Evolutionary conservation across 2,113 vertebrate genomes (phyloP).

Genomic region (Stegostoma tigrinum): DNA sequence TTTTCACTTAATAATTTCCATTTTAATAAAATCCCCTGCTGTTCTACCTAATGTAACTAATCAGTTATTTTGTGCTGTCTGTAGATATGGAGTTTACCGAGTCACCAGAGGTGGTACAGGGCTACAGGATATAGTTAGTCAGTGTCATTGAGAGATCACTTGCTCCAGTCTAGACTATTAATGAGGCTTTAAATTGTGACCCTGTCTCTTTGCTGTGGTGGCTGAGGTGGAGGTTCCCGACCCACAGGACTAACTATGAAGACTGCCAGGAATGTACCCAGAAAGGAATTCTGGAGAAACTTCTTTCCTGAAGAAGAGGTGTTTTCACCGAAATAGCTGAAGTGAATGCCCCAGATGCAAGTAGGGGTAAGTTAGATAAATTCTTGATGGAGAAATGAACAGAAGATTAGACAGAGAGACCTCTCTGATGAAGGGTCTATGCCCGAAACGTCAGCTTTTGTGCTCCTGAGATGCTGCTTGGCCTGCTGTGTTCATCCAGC

Average conservation of each 20-base stretch:
- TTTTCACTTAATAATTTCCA: slow-evolving; percentile 26
- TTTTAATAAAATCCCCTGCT: slow-evolving; percentile 16
- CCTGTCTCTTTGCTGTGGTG: not conserved
- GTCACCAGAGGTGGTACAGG: not conserved
- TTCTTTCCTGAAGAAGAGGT: not conserved
- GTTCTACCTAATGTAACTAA: not conserved
- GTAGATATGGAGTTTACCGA: not conserved
- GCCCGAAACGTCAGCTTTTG: too few species aligned
- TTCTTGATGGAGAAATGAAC: not conserved
- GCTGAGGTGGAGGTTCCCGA: not conserved
- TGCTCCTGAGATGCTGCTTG: too few species aligned
- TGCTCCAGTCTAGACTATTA: not conserved
- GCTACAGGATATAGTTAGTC: not conserved
- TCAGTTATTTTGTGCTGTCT: slow-evolving; percentile 1
- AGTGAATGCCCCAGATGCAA: not conserved
- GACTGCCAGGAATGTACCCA: not conserved
- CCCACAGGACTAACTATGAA: not conserved
- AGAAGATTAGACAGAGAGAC: not conserved
- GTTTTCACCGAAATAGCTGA: not conserved
- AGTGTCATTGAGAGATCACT: not conserved
- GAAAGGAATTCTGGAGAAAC: not conserved
- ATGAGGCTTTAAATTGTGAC: not conserved
- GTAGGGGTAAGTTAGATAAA: not conserved
- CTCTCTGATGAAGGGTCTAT: too few species aligned
- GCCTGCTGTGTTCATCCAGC: too few species aligned